Evolutionary conservation across 1,140 invertebrate genomes (phyloP).

Genomic region (Musca vetustissima): DNA sequence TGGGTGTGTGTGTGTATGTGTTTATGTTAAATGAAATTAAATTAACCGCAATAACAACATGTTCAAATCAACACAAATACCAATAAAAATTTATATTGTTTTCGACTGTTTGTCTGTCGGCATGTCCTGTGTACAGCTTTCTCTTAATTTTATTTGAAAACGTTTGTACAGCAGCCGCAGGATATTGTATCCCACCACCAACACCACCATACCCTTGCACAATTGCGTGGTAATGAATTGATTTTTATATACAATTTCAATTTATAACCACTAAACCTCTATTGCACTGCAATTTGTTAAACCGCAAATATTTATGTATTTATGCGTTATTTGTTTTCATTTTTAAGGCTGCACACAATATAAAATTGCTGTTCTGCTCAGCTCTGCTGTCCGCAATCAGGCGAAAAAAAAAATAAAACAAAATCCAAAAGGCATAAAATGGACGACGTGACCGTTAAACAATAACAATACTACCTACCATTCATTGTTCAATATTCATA

Average conservation of each 20-base stretch:
- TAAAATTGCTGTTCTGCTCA: not conserved
- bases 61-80: too few relatives aligned
- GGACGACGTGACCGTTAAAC: not conserved
- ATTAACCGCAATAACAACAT: too few relatives aligned
- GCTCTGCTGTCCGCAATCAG: not conserved
- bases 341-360: not conserved
- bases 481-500: not conserved
- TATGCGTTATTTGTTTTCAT: not conserved
- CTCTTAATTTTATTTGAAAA: too few relatives aligned
- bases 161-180: too few relatives aligned
- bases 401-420: too few relatives aligned
- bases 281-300: not conserved
- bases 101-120: too few relatives aligned
- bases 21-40: too few relatives aligned
- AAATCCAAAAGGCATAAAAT: not conserved
- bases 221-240: not conserved
- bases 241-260: conserved; percentile 1
- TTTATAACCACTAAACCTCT: conserved; percentile 7
- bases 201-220: not conserved
- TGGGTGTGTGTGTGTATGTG: too few relatives aligned
- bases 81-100: too few relatives aligned
- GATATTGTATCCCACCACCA: too few relatives aligned
- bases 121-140: too few relatives aligned
- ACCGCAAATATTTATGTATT: conserved; percentile 4
- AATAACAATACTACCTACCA: not conserved